phyloP scores from a whole-genome alignment of 2,113 vertebrate species.

The Lagopus leucura region DNA sequence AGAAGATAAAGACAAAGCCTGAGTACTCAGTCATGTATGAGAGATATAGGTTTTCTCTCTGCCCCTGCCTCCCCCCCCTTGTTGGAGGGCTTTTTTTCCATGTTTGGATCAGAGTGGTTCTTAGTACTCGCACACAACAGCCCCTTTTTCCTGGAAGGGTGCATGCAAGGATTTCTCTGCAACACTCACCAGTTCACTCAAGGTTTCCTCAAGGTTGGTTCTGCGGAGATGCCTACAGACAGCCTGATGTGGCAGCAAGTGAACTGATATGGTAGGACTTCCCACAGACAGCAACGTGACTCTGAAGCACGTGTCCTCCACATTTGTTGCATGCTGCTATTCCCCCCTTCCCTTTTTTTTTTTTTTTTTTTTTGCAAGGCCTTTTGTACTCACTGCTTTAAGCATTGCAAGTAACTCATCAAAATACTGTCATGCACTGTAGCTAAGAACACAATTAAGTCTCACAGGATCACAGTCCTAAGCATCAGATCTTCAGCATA shows the following conservation, averaged over 20 bases:
- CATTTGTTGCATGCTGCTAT: neutral
- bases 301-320: rapidly evolving
- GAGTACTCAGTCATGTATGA: neutral
- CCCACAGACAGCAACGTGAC: neutral
- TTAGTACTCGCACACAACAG: neutral
- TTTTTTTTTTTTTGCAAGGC: neutral
- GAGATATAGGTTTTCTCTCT: neutral
- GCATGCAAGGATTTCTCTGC: neutral
- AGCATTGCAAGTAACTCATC: neutral
- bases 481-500: neutral
- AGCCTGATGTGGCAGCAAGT: neutral
- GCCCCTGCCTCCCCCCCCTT: too few species aligned
- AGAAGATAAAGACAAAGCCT: neutral
- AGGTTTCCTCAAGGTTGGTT: neutral
- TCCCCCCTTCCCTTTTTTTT: neutral
- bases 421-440: neutral
- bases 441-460: neutral
- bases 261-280: neutral
- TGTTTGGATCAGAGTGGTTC: neutral
- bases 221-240: neutral
- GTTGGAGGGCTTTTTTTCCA: neutral
- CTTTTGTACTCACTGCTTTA: neutral
- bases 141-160: neutral
- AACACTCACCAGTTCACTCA: neutral
- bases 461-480: neutral